These are phyloP conservation scores for Carlito syrichta DNA, from an alignment of 2,113 vertebrate species.

Conservation along the genomic window DNA sequence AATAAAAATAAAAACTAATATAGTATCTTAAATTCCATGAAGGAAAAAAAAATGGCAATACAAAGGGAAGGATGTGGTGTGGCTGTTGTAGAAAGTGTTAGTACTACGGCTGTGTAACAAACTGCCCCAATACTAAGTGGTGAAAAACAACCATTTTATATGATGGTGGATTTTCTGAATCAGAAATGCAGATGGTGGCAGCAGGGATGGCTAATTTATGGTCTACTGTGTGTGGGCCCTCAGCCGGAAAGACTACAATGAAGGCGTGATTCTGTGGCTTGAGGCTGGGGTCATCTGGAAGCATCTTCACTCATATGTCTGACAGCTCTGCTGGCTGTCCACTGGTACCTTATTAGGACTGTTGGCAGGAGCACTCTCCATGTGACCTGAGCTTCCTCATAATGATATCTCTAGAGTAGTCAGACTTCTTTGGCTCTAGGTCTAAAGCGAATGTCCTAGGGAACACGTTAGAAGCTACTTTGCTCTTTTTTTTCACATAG, in stretches of 20 bases:
- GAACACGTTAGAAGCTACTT: background rate
- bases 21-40: background rate
- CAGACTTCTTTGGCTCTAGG: background rate
- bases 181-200: background rate
- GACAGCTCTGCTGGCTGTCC: background rate
- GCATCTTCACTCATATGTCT: background rate
- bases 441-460: background rate
- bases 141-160: background rate
- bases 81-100: background rate
- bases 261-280: background rate
- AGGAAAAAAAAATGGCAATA: background rate
- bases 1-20: background rate
- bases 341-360: background rate
- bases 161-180: background rate
- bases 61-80: background rate
- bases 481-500: background rate
- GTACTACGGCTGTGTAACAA: background rate
- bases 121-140: background rate
- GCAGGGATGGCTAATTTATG: background rate
- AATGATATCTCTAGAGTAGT: no score
- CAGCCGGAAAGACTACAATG: accelerated
- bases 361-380: background rate
- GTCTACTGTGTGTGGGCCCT: background rate
- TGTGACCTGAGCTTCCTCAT: background rate
- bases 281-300: background rate